A percentile compares a stretch with the other conserved stretches of the same genome.
Conservation (phyloP, 53 echinoderm and acorn worm species). For the Actinopyga echinites region DNA sequence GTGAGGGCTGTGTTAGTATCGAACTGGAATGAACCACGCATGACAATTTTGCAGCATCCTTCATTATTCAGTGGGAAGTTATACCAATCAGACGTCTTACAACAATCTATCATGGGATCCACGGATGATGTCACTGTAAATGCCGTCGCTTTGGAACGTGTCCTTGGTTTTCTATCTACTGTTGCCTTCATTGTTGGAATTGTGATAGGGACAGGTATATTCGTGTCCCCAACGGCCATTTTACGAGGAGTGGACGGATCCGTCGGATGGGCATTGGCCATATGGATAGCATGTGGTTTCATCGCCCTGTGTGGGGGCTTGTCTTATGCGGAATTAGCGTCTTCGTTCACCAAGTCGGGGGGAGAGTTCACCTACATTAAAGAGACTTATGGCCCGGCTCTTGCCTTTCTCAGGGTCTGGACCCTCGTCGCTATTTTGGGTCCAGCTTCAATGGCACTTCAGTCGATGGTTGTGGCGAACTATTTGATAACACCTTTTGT, state of each 20-base stretch:
- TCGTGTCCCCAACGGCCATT: conserved; percentile 65
- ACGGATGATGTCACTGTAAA: too few species aligned
- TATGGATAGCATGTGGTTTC: conserved; percentile 47
- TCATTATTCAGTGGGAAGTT: too few species aligned
- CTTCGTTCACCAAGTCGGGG: conserved; percentile 69
- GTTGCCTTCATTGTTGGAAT: conserved; percentile 72
- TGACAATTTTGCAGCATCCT: too few species aligned
- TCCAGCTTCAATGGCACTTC: conserved; percentile 40
- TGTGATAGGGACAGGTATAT: conserved; percentile 71
- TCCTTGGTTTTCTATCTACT: conserved; percentile 54
- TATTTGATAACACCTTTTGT: conserved; percentile 53
- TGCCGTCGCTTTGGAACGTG: conserved; percentile 51
- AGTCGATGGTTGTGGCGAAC: conserved; percentile 54
- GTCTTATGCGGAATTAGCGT: conserved; percentile 70
- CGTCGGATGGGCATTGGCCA: conserved; percentile 44
- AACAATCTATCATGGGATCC: too few species aligned
- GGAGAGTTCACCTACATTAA: conserved; percentile 53
- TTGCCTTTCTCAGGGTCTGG: conserved; percentile 59
- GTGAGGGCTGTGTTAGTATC: too few species aligned
- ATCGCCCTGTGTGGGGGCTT: conserved; percentile 60
- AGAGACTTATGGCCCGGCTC: conserved; percentile 48
- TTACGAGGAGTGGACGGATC: conserved; percentile 52
- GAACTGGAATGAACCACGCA: too few species aligned
- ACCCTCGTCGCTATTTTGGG: conserved; percentile 53
- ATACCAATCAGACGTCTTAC: too few species aligned